These are phyloP conservation scores for Coptodon rendalli DNA, from an alignment of 2,113 vertebrate species.

Conservation along the genomic window DNA sequence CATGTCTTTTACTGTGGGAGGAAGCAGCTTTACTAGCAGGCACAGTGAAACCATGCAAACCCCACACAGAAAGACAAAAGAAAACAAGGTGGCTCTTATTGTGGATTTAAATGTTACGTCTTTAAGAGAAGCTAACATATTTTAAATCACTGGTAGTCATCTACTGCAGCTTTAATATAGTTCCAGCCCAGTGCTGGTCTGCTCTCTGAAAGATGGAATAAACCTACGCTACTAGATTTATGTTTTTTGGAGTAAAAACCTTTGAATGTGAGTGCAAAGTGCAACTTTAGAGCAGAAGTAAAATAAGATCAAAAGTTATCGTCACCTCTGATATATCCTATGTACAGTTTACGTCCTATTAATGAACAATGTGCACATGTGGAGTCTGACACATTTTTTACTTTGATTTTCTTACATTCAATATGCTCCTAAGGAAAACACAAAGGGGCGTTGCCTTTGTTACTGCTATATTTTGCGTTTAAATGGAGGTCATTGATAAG, in stretches of 20 bases:
- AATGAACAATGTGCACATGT: background rate
- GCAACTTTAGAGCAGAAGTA: background rate
- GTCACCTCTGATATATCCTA: background rate
- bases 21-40: background rate
- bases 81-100: background rate
- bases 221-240: background rate
- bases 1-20: background rate
- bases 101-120: background rate
- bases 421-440: background rate
- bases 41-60: background rate
- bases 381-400: background rate
- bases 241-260: background rate
- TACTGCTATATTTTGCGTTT: background rate
- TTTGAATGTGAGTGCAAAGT: background rate
- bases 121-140: background rate
- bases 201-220: background rate
- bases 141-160: background rate
- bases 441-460: background rate
- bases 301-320: background rate
- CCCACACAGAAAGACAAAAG: background rate
- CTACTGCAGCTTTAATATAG: background rate
- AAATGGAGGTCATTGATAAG: background rate
- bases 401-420: background rate
- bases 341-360: background rate
- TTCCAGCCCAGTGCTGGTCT: background rate